Conservation (phyloP, 1,140 invertebrate species). For the Drosophila pachea region DNA sequence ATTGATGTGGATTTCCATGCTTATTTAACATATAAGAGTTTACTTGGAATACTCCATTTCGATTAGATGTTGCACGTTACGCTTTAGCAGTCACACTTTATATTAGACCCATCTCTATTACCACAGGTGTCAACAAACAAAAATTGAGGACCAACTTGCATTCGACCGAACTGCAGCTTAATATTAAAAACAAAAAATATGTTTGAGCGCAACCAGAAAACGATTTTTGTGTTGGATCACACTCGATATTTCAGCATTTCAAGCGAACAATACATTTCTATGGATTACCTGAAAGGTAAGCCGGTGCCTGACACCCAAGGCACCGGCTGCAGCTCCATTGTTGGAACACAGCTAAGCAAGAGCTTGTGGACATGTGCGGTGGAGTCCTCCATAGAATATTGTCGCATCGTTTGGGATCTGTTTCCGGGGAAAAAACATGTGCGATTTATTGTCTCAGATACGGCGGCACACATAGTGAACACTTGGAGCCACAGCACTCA, state of each 20-base stretch:
- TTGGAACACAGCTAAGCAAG: constrained; percentile 81
- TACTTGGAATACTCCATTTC: too few relatives aligned
- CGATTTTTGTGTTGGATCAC: constrained; percentile 96
- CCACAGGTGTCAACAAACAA: constrained; percentile 43
- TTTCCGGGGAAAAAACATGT: constrained; percentile 93
- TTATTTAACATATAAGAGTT: too few relatives aligned
- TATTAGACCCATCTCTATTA: constrained; percentile 13
- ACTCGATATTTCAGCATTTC: constrained; percentile 92
- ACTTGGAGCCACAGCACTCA: constrained; percentile 89
- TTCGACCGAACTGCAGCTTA: constrained; percentile 1
- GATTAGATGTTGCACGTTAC: not conserved
- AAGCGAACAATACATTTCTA: constrained; percentile 91
- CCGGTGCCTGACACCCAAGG: constrained; percentile 16
- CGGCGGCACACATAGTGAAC: constrained; percentile 88
- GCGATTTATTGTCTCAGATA: constrained; percentile 90
- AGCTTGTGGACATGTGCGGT: constrained; percentile 96
- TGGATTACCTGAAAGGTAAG: constrained; percentile 90
- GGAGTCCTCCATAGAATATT: constrained; percentile 96
- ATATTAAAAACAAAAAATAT: constrained; percentile 32
- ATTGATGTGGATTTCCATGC: too few relatives aligned
- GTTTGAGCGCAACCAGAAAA: constrained; percentile 89
- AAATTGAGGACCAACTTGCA: not conserved
- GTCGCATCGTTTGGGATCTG: constrained; percentile 96
- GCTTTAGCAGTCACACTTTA: not conserved
- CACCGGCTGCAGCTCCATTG: not conserved